Conservation (phyloP, 2,888 invertebrate genomes). For the Clanis bilineata region DNA sequence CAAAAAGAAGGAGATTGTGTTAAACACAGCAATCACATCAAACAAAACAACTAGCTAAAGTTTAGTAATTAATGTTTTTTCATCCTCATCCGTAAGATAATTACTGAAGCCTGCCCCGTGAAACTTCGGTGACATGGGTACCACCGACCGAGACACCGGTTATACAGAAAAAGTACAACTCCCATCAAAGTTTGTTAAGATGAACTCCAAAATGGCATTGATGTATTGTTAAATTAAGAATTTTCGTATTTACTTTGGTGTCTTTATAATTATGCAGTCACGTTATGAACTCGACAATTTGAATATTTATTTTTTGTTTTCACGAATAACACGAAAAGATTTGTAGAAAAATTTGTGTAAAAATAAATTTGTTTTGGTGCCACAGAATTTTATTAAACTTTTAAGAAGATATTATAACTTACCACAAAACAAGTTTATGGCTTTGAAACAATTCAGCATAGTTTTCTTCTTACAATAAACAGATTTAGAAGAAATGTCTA, state of each 20-base stretch:
- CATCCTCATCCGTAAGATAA: slow-evolving; percentile 37
- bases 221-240: slow-evolving; percentile 2
- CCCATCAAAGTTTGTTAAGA: slow-evolving; percentile 36
- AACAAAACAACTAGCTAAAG: slow-evolving; percentile 22
- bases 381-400: slow-evolving; percentile 7
- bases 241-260: background rate
- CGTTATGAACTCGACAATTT: background rate
- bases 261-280: background rate
- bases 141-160: slow-evolving; percentile 26
- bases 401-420: background rate
- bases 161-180: slow-evolving; percentile 38
- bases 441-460: background rate
- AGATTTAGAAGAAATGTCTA: background rate
- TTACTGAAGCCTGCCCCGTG: slow-evolving; percentile 41
- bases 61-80: slow-evolving; percentile 53
- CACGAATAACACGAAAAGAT: background rate
- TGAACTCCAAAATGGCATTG: slow-evolving; percentile 14
- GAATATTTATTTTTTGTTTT: background rate
- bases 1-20: background rate
- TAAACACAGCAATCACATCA: slow-evolving; percentile 14
- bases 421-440: background rate
- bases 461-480: background rate
- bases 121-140: slow-evolving; percentile 40
- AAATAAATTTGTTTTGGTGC: background rate
- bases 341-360: background rate